Base-by-base conservation (phyloP, 2,888 invertebrate genomes). In the Archaeoteleia sp. region DNA sequence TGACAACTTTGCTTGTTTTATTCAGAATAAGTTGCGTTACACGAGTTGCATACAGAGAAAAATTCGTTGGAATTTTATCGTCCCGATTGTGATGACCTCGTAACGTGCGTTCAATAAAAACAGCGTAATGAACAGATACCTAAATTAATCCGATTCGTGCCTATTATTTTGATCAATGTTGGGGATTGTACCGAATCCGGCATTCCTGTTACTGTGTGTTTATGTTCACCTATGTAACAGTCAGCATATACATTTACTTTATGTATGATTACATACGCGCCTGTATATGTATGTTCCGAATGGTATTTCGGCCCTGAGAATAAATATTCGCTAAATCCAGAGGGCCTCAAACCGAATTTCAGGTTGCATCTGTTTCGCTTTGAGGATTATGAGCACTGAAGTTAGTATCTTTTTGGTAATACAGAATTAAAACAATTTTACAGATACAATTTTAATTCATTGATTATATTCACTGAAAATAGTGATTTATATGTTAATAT, bases 131-230 rank as follows among this genome's bases (percentile, higher is more conserved):
- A 68, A 68, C 55, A 60, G n/a, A 9, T 35, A 51, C 40, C 35
- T 45, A 60, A 60, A 63, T 63, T 60, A 68, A 63, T 68, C 68
- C 55, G 63, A 58, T 68, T 63, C 55, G 45, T 68, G 68, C 54
- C 46, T 60, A 68, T 60, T 68, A 68, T 68, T 63, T 68, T 63
- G 63, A 68, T 60, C 55, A 45, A 49, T 45, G 40, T 30, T 45
- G 39, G 32, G 42, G 27, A 42, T 60, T 35, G 60, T 55, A 53
- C 17, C 30, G 49, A 49, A 67, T 55, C 39, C 40, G 20, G 8
- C 35, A 14, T 13, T 20, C 35, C 29, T 29, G 34, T 20, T 2
- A 32, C 25, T 29, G 40, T 46, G 32, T 48, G 39, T 48, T 54
- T 40, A 14, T 35, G 35, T 23, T 1, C 10, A 30, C 12, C 40